These are phyloP conservation scores for Scaptomyza hsui DNA, from an alignment of 1,140 invertebrate species.

Conservation along the genomic window DNA sequence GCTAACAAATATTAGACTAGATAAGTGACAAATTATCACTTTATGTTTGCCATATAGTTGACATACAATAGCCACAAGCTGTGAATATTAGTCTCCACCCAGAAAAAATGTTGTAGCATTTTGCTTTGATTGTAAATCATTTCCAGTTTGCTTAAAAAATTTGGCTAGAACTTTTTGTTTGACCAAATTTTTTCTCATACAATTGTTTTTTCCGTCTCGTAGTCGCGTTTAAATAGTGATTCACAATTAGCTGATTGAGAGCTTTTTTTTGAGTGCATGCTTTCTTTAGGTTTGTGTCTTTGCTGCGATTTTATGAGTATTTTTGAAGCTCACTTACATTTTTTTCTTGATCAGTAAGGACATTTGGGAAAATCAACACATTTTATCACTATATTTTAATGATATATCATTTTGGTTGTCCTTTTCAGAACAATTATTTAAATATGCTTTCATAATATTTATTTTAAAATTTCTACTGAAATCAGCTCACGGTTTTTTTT, in stretches of 20 bases:
- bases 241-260: neutral
- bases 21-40: conserved; percentile 42
- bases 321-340: too few relatives aligned
- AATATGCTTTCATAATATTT: too few relatives aligned
- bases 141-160: neutral
- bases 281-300: conserved; percentile 1
- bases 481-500: too few relatives aligned
- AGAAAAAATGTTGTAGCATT: too few relatives aligned
- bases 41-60: conserved; percentile 25
- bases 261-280: neutral
- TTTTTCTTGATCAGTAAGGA: neutral
- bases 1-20: conserved; percentile 34
- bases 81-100: neutral
- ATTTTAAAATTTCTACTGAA: too few relatives aligned
- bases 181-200: neutral
- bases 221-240: neutral
- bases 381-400: too few relatives aligned
- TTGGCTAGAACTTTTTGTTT: neutral
- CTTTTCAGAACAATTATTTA: too few relatives aligned
- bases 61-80: conserved; percentile 5
- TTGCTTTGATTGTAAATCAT: too few relatives aligned
- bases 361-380: neutral
- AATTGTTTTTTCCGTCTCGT: neutral
- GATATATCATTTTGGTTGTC: too few relatives aligned
- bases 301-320: neutral